Conservation (phyloP, 2,797 vertebrate genomes). For the Echiichthys vipera region DNA sequence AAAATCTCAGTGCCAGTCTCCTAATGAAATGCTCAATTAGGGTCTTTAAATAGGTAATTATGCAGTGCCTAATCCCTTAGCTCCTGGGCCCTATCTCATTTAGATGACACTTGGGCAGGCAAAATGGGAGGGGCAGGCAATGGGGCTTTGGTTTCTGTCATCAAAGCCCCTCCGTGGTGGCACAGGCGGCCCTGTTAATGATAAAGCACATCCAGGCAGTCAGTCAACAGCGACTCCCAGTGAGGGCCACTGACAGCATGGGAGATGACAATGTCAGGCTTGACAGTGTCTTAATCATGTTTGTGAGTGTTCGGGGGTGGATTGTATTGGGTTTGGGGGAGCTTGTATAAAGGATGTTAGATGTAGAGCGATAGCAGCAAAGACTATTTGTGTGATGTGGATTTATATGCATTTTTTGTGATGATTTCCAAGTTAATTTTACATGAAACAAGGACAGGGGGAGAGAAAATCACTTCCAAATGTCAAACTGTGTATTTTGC, state of each 20-base stretch:
- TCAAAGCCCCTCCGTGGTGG: conserved; percentile 71
- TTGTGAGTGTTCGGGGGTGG: conserved; percentile 70
- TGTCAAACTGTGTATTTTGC: conserved; percentile 68
- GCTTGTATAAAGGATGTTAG: conserved; percentile 43
- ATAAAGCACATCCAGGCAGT: conserved; percentile 80
- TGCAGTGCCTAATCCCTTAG: conserved; percentile 83
- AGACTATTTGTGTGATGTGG: conserved; percentile 33
- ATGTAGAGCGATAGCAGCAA: conserved; percentile 27
- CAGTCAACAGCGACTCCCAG: conserved; percentile 75
- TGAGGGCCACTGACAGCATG: conserved; percentile 73
- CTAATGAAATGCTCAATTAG: conserved; percentile 90
- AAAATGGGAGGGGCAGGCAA: conserved; percentile 67
- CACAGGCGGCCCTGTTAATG: conserved; percentile 75
- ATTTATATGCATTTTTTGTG: conserved; percentile 20
- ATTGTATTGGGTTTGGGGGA: conserved; percentile 47
- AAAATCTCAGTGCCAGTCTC: conserved; percentile 82
- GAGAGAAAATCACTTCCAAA: conserved; percentile 72
- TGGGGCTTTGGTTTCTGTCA: conserved; percentile 76
- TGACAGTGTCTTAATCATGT: conserved; percentile 79
- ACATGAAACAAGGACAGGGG: conserved; percentile 48
- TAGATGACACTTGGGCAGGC: conserved; percentile 79
- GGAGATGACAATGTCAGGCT: conserved; percentile 73
- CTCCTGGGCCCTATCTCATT: conserved; percentile 83
- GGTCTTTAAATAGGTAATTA: conserved; percentile 90
- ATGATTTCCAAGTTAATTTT: conserved; percentile 56